Base-by-base conservation (phyloP, 2,113 vertebrate genomes). In the Perognathus longimembris region DNA sequence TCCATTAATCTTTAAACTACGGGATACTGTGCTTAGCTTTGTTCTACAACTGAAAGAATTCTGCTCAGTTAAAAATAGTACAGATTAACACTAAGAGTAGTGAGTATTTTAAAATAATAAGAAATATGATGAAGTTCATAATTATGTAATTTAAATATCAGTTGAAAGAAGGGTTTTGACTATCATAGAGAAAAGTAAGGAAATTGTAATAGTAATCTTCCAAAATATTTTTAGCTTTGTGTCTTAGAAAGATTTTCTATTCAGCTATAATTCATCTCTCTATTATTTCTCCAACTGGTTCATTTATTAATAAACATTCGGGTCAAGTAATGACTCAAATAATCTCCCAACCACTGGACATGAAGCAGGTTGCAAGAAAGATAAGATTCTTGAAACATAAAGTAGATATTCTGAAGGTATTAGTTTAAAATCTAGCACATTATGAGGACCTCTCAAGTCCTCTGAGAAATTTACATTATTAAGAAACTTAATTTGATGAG, bases 131-230 rank as follows among this genome's bases (percentile, higher is more conserved):
- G 32, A 2, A 17, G 28, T 42, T 50, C 34, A 24, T 21, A 82
- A 4, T 67, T 54, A 14, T 34, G 2, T 63, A 38, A 57, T 54
- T 9, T 40, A 30, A 74, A 84, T 24, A 45, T 1, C 22, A 36
- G 3, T 67, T 67, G 20, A 78, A 81, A 76, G 36, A 82, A 24
- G 24, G n/a, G 22, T 28, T 66, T 40, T 75, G 20, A 9, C 32
- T 57, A 70, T 85, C 15, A 73, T 84, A 32, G 67, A 87, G 50
- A 59, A 94, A 93, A 69, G 32, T 70, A 18, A 87, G n/a, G 42
- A 89, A 24, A 1, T 24, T 66, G 21, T 14, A 63, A 77, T 59
- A 59, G 3, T 66, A 66, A 89, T 57, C 32, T 64, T 75, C n/a
- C 32, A 63, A 89, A 74, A 85, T 3, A 3, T 34, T 1, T 79